These are phyloP conservation scores for Hemithea aestivaria DNA, from an alignment of 2,888 invertebrate species.

Conservation along the genomic window DNA sequence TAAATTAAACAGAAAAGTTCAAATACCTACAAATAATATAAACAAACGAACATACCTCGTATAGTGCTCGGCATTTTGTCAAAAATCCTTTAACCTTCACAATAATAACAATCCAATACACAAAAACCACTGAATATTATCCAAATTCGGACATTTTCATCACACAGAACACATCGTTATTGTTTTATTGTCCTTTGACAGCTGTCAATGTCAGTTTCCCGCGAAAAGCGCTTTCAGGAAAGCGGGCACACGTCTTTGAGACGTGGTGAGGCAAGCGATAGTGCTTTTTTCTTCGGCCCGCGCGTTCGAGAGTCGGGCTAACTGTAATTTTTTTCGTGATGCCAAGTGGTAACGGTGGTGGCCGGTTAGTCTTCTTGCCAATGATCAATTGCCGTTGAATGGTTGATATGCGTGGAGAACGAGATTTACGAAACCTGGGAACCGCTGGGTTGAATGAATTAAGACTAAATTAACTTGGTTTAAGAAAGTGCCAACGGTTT, in stretches of 20 bases:
- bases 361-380: slow-evolving; percentile 63
- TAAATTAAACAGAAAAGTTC: slow-evolving; percentile 16
- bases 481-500: background rate
- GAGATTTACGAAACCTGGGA: slow-evolving; percentile 8
- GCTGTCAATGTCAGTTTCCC: slow-evolving; percentile 63
- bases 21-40: slow-evolving; percentile 1
- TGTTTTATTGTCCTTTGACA: slow-evolving; percentile 25
- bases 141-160: slow-evolving; percentile 53
- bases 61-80: slow-evolving; percentile 76
- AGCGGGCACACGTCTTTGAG: slow-evolving; percentile 56
- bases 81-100: slow-evolving; percentile 45
- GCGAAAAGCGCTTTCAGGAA: slow-evolving; percentile 32
- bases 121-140: slow-evolving; percentile 44
- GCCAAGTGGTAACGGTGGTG: slow-evolving; percentile 63
- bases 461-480: background rate
- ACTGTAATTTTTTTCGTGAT: slow-evolving; percentile 76
- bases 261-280: slow-evolving; percentile 56
- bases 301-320: slow-evolving; percentile 55
- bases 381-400: slow-evolving; percentile 36
- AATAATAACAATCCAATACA: slow-evolving; percentile 43
- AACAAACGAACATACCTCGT: slow-evolving; percentile 57
- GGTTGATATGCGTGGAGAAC: slow-evolving; percentile 33
- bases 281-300: slow-evolving; percentile 70
- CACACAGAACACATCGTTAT: slow-evolving; percentile 15
- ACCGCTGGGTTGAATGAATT: slow-evolving; percentile 2